phyloP scores from a whole-genome alignment of 1,140 invertebrate species.

The Gerris buenoi region DNA sequence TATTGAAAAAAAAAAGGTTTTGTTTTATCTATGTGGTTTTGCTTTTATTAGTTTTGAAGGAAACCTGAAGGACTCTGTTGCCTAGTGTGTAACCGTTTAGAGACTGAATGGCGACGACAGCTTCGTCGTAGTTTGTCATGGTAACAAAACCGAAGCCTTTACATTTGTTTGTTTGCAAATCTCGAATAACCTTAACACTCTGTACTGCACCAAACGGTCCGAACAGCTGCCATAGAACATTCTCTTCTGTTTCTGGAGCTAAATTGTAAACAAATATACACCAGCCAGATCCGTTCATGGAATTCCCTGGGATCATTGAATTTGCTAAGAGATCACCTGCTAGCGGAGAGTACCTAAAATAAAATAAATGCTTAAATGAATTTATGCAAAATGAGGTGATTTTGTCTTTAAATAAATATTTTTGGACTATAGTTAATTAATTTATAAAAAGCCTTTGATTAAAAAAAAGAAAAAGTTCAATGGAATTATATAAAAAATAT shows the following conservation, averaged over 20 bases:
- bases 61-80: slow-evolving; percentile 94
- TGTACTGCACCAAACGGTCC: slow-evolving; percentile 97
- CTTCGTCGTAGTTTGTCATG: slow-evolving; percentile 99
- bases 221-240: slow-evolving; percentile 96
- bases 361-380: no score
- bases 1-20: no score
- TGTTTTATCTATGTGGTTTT: slow-evolving; percentile 63
- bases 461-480: no score
- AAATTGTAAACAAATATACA: slow-evolving; percentile 99
- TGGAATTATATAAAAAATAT: no score
- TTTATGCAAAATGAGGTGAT: no score
- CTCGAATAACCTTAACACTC: slow-evolving; percentile 93
- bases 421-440: no score
- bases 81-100: slow-evolving; percentile 95
- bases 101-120: slow-evolving; percentile 90
- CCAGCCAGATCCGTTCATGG: slow-evolving; percentile 77
- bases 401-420: no score
- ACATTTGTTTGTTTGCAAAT: slow-evolving; percentile 96
- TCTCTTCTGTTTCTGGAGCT: slow-evolving; percentile 95
- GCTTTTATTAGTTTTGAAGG: slow-evolving; percentile 91
- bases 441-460: no score
- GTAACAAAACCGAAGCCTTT: slow-evolving; percentile 99
- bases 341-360: slow-evolving; percentile 77
- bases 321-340: slow-evolving; percentile 81
- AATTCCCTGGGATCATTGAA: slow-evolving; percentile 66